Base-by-base conservation (phyloP, 2,888 invertebrate genomes). In the Conops quadrifasciatus region DNA sequence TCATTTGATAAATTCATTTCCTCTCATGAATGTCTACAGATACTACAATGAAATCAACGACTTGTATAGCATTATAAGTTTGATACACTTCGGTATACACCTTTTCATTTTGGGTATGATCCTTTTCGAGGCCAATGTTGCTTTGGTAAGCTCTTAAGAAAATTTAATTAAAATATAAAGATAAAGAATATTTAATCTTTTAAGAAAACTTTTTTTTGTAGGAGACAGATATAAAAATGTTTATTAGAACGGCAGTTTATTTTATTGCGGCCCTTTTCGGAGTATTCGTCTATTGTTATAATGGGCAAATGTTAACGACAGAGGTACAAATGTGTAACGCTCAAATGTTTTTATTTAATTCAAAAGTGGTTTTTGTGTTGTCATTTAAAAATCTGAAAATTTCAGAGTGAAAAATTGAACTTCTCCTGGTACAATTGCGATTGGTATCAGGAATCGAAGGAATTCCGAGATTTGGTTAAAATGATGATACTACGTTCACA, bases 361-460 rank as follows among this genome's bases (percentile, higher is more conserved):
- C n/a, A n/a, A n/a, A n/a, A n/a, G n/a, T n/a, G n/a, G n/a, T n/a
- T n/a, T n/a, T n/a, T n/a, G n/a, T n/a, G n/a, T n/a, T n/a, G n/a
- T n/a, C n/a, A n/a, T n/a, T n/a, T n/a, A n/a, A n/a, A n/a, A n/a
- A n/a, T n/a, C n/a, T n/a, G n/a, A n/a, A n/a, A n/a, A 36, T 36
- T 36, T 36, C 36, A 36, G 36, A 36, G 80, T 56, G 83, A 82
- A 47, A 65, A 76, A 0, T 60, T 84, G 0, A 72, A 77, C 11
- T 9, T 68, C 1, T 77, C 78, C n/a, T 82, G 80, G 77, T 84
- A 84, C 59, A 75, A 77, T 30, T 80, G 80, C 26, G 70, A 71
- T 13, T 84, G 83, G 83, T 84, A 83, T 47, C 76, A 81, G 5
- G 82, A 83, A 60, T 75, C 78, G 5, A 70, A 67, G 2, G 78